These are phyloP conservation scores for Drosophila anomelani DNA, from an alignment of 2,888 invertebrate species.

Conservation along the genomic window DNA sequence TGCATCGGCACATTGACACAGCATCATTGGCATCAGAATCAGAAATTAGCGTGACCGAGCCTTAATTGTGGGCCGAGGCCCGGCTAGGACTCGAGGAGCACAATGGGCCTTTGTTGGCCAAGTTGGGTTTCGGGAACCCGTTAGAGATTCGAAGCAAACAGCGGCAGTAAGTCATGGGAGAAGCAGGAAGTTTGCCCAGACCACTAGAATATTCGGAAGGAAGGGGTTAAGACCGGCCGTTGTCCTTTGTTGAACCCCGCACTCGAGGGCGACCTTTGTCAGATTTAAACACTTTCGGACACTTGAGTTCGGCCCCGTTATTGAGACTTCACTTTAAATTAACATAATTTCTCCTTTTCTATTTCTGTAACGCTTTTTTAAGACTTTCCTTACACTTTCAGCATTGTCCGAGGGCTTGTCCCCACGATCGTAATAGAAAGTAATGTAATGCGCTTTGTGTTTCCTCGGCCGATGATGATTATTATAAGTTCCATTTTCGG, in stretches of 20 bases:
- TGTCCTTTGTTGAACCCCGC: constrained; percentile 44
- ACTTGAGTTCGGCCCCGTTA: constrained; percentile 38
- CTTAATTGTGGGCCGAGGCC: constrained; percentile 56
- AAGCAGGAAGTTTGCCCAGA: constrained; percentile 29
- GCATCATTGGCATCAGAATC: constrained; percentile 46
- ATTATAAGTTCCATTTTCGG: constrained; percentile 68
- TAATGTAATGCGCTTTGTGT: constrained; percentile 63
- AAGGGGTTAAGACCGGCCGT: constrained; percentile 56
- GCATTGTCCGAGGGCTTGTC: constrained; percentile 21
- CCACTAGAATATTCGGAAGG: constrained; percentile 51
- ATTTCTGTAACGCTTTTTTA: constrained; percentile 57
- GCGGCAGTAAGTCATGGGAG: constrained; percentile 61
- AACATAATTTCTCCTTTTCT: constrained; percentile 68
- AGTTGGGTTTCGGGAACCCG: constrained; percentile 47
- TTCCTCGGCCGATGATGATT: constrained; percentile 63
- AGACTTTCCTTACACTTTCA: background rate
- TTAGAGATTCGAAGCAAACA: constrained; percentile 59
- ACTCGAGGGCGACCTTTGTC: constrained; percentile 32
- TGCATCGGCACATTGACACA: constrained; percentile 46
- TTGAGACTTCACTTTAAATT: constrained; percentile 70
- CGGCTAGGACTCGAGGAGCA: constrained; percentile 1
- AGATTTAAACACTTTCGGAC: constrained; percentile 67
- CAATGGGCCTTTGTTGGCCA: constrained; percentile 48
- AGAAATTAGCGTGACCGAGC: constrained; percentile 65
- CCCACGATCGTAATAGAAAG: constrained; percentile 71